Base-by-base conservation (phyloP, 2,797 vertebrate genomes). In the Clarias pachynema region DNA sequence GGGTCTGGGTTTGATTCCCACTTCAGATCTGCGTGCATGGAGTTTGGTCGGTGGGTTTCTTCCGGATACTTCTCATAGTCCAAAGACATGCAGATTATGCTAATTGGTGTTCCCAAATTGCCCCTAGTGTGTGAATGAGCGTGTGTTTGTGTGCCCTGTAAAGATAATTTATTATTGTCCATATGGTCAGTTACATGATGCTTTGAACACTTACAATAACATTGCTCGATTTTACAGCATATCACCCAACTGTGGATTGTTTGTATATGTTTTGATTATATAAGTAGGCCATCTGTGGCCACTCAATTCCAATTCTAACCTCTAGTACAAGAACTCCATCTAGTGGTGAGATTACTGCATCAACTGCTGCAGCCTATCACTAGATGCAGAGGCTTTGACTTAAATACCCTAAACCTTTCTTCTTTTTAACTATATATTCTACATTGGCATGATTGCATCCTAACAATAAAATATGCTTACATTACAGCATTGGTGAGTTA, bases 271-370 rank as follows among this genome's bases (percentile, higher is more conserved):
- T 57, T 31, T 77, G 49, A 56, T 57, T 56, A 31, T 31, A 5
- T 57, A 77, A 77, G 18, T 31, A 34, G 12, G 8, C 49, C 53
- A 75, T 10, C 26, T 2, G 57, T 37, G 31, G n/a, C 26, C 18
- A 5, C 5, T 10, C 10, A 53, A 31, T 56, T 29, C n/a, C 22
- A 44, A 66, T 20, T 7, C 20, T 62, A 66, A 5, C 63, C 12
- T 18, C 18, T 20, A 0, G 34, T 44, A 31, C 83, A 84, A 79
- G 63, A 34, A 37, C 65, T 40, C 83, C 75, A 70, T 26, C 83
- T 84, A 78, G 34, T 79, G 83, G 31, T 70, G 12, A 7, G n/a
- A 69, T 34, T 57, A 70, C 15, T 29, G 2, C 49, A 57, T 57
- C 14, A 4, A 16, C 31, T 44, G 2, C 15, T 59, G 22, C 29